Percentiles rank a stretch among this genome's conserved stretches.
Conservation (phyloP, 2,888 invertebrate genomes). For the Eueremaeus valkanovi region DNA sequence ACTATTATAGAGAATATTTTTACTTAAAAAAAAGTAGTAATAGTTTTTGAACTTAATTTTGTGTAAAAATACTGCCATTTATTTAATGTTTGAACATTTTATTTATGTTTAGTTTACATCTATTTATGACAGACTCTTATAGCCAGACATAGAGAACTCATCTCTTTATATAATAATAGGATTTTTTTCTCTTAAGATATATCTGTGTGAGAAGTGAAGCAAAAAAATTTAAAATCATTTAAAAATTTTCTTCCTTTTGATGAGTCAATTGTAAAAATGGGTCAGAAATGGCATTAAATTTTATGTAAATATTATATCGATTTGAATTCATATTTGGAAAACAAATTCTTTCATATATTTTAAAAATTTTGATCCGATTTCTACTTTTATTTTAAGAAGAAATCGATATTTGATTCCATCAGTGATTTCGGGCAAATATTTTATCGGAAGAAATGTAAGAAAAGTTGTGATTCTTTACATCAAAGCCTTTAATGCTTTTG, state of each 20-base stretch:
- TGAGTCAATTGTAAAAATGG: no score
- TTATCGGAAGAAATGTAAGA: neutral
- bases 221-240: neutral
- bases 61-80: neutral
- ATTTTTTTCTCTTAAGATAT: neutral
- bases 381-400: neutral
- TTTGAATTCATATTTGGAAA: neutral
- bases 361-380: no score
- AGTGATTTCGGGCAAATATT: neutral
- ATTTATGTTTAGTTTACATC: constrained; percentile 1
- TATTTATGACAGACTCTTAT: neutral
- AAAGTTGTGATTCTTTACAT: neutral
- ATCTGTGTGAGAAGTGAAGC: neutral
- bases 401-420: neutral
- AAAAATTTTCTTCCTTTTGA: neutral
- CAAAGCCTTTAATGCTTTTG: constrained; percentile 18
- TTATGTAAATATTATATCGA: neutral
- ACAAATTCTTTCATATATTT: no score
- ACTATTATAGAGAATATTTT: neutral
- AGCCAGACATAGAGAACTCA: neutral
- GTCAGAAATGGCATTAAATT: no score
- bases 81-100: neutral
- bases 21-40: neutral
- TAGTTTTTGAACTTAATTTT: neutral
- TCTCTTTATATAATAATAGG: neutral